Evolutionary conservation across 1,140 invertebrate genomes (phyloP).

Genomic region (Schlechtendalia chinensis): DNA sequence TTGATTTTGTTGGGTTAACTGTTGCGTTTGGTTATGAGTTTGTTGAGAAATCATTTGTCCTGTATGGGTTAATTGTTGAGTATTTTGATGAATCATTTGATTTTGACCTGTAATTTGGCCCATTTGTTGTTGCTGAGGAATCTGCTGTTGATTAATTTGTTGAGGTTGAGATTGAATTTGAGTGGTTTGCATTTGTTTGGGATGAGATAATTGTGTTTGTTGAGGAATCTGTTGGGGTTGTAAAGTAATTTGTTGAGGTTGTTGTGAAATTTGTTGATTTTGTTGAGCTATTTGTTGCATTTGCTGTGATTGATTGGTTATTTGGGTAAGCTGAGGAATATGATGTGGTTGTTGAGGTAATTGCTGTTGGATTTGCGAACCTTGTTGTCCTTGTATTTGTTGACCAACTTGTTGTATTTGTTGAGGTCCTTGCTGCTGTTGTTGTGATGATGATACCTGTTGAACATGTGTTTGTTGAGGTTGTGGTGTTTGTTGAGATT

Average conservation of each 20-base stretch:
- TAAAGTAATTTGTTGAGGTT: constrained; percentile 48
- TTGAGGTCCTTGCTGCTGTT: constrained; percentile 50
- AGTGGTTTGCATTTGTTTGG: constrained; percentile 51
- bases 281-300: constrained; percentile 51
- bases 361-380: constrained; percentile 53
- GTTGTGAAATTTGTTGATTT: constrained; percentile 49
- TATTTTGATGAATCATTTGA: constrained; percentile 55
- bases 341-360: constrained; percentile 50
- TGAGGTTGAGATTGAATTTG: constrained; percentile 52
- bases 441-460: constrained; percentile 49
- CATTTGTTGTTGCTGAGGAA: constrained; percentile 53
- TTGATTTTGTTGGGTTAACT: constrained; percentile 57
- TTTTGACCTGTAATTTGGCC: constrained; percentile 45
- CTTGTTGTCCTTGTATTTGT: constrained; percentile 51
- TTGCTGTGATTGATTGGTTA: constrained; percentile 49
- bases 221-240: constrained; percentile 39
- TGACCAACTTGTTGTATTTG: constrained; percentile 50
- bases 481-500: constrained; percentile 33
- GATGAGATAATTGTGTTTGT: constrained; percentile 54
- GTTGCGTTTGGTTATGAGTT: constrained; percentile 56
- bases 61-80: constrained; percentile 57
- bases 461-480: constrained; percentile 48
- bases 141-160: constrained; percentile 43
- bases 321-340: constrained; percentile 51
- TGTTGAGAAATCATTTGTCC: constrained; percentile 59